Percentiles rank a stretch among this genome's conserved stretches.
Conservation (phyloP, 1,140 invertebrate genomes). For the Diorhabda sublineata region DNA sequence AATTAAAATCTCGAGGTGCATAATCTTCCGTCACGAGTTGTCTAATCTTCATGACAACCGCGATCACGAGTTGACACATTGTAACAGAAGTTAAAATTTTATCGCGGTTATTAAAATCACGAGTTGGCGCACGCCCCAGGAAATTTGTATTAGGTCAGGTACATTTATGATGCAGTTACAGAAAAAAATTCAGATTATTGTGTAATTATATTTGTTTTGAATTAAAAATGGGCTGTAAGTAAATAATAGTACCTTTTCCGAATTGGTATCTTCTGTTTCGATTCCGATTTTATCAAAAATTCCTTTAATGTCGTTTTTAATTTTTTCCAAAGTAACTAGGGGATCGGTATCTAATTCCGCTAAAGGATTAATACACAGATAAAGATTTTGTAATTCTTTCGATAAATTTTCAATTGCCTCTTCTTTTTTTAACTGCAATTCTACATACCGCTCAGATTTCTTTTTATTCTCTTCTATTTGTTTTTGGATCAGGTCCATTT, state of each 20-base stretch:
- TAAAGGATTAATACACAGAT: constrained; percentile 29
- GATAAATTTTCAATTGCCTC: constrained; percentile 19
- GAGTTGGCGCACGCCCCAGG: too few species aligned
- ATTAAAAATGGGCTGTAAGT: too few species aligned
- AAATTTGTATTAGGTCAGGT: too few species aligned
- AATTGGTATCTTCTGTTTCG: background rate
- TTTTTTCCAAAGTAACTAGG: constrained; percentile 13
- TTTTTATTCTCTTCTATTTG: constrained; percentile 24
- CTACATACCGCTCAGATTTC: constrained; percentile 14
- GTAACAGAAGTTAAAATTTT: too few species aligned
- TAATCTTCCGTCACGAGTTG: too few species aligned
- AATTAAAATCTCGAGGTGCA: too few species aligned
- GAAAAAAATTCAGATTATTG: too few species aligned
- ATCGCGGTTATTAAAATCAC: too few species aligned
- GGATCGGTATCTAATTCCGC: constrained; percentile 21
- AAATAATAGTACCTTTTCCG: background rate
- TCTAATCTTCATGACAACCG: too few species aligned
- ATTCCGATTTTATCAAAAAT: constrained; percentile 17
- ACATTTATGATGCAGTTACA: too few species aligned
- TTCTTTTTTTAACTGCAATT: constrained; percentile 25
- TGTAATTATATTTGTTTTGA: too few species aligned
- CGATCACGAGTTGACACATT: too few species aligned
- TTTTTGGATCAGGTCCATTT: constrained; percentile 31
- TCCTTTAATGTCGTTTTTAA: constrained; percentile 22
- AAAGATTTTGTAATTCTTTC: constrained; percentile 24